Conservation (phyloP, 2,888 invertebrate genomes). For the Calameuta idolon region DNA sequence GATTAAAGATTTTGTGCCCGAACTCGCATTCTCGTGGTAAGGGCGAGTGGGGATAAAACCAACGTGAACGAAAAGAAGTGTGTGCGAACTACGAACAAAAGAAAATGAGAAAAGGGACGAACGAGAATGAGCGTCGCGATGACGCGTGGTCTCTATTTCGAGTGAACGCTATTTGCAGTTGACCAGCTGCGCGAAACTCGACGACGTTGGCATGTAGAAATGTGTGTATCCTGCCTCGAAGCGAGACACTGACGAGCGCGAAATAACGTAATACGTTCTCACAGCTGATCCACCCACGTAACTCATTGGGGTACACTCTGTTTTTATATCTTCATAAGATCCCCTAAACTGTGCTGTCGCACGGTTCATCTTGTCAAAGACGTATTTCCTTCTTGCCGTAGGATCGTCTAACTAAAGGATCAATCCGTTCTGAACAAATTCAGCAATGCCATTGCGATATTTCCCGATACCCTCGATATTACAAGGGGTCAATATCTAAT, state of each 20-base stretch:
- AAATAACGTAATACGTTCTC: slow-evolving; percentile 27
- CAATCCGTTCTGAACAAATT: not conserved
- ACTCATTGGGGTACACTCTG: slow-evolving; percentile 14
- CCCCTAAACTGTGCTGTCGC: not conserved
- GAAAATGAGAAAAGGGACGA: slow-evolving; percentile 9
- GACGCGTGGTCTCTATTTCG: not conserved
- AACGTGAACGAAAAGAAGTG: not conserved
- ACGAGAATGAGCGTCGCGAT: slow-evolving; percentile 1
- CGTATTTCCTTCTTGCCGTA: not conserved
- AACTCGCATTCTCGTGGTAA: too few relatives aligned
- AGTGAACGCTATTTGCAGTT: slow-evolving; percentile 6
- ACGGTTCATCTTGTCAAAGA: not conserved
- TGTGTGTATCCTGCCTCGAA: slow-evolving; percentile 6
- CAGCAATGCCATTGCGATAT: not conserved
- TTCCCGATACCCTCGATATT: not conserved
- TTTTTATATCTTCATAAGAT: not conserved
- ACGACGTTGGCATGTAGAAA: slow-evolving; percentile 9
- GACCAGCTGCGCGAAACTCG: slow-evolving; percentile 21
- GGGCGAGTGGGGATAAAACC: too few relatives aligned
- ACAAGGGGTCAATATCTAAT: slow-evolving; percentile 22
- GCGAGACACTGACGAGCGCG: slow-evolving; percentile 15
- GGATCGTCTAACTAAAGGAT: not conserved
- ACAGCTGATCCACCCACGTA: slow-evolving; percentile 36
- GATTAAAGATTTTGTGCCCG: not conserved
- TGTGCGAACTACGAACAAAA: not conserved